A percentile compares a stretch with the other conserved stretches of the same genome.
These are phyloP conservation scores for Hyles euphorbiae DNA, from an alignment of 1,140 invertebrate genomes.

Conservation along the genomic window DNA sequence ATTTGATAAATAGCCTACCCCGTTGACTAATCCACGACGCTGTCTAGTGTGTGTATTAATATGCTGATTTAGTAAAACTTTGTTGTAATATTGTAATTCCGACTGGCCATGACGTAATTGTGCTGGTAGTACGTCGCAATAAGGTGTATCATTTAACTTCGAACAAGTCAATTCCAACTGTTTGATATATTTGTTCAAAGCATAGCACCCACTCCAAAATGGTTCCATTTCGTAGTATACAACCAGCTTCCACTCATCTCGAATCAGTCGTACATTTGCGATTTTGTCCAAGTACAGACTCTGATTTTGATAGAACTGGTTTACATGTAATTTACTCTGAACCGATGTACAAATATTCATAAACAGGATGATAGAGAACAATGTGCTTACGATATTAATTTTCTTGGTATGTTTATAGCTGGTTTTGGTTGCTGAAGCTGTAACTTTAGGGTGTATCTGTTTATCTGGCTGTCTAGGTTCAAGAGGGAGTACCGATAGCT, in stretches of 20 bases:
- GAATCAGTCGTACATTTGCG: constrained; percentile 5
- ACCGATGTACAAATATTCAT: not conserved
- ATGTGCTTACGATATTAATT: not conserved
- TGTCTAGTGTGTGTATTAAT: constrained; percentile 1
- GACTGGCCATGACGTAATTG: constrained; percentile 9
- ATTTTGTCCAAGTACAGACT: constrained; percentile 17
- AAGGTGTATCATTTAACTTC: not conserved
- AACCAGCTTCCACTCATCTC: constrained; percentile 19
- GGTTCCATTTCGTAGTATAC: constrained; percentile 16
- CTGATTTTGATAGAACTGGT: constrained; percentile 3
- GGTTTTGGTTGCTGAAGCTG: not conserved
- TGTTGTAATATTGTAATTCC: constrained; percentile 15
- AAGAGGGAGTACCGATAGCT: constrained; percentile 4
- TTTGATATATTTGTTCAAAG: constrained; percentile 9
- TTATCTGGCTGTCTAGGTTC: not conserved
- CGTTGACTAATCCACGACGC: constrained; percentile 8
- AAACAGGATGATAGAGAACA: not conserved
- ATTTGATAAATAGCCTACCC: constrained; percentile 3
- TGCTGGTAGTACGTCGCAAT: constrained; percentile 9
- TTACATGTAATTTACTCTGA: not conserved
- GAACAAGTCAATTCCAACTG: constrained; percentile 11
- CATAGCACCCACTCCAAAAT: constrained; percentile 11
- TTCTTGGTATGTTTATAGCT: not conserved
- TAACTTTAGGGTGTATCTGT: not conserved
- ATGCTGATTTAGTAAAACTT: constrained; percentile 11